Conservation (phyloP, 1,140 invertebrate genomes). For the Dysdera silvatica region DNA sequence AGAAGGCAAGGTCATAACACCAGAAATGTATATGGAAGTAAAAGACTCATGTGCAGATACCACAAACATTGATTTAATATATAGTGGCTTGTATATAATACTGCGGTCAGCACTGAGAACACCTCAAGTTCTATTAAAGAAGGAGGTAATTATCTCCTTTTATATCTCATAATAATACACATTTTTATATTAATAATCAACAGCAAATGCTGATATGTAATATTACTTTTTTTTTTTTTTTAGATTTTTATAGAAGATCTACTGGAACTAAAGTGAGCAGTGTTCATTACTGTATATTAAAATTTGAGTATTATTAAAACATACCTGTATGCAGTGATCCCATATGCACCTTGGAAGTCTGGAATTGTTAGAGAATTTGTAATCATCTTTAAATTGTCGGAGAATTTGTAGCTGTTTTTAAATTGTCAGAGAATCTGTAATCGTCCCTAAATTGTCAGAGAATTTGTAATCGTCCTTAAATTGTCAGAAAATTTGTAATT, state of each 20-base stretch:
- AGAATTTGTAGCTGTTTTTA: too few species aligned
- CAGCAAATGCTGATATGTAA: not conserved
- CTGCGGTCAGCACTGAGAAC: slow-evolving; percentile 7
- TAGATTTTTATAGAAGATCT: slow-evolving; percentile 19
- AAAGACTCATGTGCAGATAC: not conserved
- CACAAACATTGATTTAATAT: slow-evolving; percentile 1
- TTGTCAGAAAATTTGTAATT: too few species aligned
- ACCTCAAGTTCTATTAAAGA: slow-evolving; percentile 1
- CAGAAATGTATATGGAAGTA: slow-evolving; percentile 5
- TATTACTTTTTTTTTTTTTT: not conserved
- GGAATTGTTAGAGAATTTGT: too few species aligned
- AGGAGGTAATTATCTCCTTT: not conserved
- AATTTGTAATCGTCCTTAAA: too few species aligned
- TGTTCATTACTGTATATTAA: too few species aligned
- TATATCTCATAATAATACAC: not conserved
- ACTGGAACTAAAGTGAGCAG: slow-evolving; percentile 9
- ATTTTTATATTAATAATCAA: not conserved
- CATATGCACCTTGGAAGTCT: too few species aligned
- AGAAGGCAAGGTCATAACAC: slow-evolving; percentile 1
- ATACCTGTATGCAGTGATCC: too few species aligned
- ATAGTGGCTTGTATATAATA: slow-evolving; percentile 4
- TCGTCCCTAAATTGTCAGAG: too few species aligned
- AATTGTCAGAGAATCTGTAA: too few species aligned
- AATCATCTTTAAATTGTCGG: too few species aligned
- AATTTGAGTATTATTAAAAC: too few species aligned